These are phyloP conservation scores for Rhagoletis pomonella DNA, from an alignment of 1,140 invertebrate species.

Conservation along the genomic window DNA sequence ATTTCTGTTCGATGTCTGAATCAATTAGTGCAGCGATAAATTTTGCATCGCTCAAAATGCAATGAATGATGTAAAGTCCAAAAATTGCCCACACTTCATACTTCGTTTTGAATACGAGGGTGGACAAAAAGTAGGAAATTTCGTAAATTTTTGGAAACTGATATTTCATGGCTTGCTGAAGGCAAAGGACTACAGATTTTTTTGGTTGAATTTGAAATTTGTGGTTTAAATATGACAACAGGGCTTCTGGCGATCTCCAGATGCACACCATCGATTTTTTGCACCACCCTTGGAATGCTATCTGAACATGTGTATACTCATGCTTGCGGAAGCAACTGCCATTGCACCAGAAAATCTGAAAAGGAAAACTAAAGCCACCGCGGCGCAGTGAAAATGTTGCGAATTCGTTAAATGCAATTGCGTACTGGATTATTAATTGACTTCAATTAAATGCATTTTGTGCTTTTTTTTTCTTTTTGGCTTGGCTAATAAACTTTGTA, in stretches of 20 bases:
- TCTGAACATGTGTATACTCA: no score
- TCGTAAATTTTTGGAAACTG: no score
- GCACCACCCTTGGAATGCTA: not conserved
- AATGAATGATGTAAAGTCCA: not conserved
- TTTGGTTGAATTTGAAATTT: no score
- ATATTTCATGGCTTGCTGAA: no score
- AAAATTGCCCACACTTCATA: no score
- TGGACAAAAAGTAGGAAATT: no score
- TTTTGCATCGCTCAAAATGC: not conserved
- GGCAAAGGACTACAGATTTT: no score
- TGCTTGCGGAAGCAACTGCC: conserved; percentile 27
- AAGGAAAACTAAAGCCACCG: not conserved
- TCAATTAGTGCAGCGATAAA: not conserved
- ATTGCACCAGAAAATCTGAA: conserved; percentile 8
- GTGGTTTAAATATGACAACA: no score
- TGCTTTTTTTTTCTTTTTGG: not conserved
- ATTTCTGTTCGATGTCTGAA: not conserved
- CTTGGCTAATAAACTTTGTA: conserved; percentile 32
- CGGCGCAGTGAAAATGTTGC: not conserved
- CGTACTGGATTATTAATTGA: conserved; percentile 39
- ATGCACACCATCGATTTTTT: no score
- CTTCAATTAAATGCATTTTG: conserved; percentile 14
- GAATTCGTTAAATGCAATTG: conserved; percentile 42
- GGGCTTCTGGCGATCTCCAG: no score
- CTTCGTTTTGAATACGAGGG: no score